Evolutionary conservation across 2,888 invertebrate genomes (phyloP), one percentile per base, ranked within the genome.

Genomic region (Leucophenga maculata): DNA sequence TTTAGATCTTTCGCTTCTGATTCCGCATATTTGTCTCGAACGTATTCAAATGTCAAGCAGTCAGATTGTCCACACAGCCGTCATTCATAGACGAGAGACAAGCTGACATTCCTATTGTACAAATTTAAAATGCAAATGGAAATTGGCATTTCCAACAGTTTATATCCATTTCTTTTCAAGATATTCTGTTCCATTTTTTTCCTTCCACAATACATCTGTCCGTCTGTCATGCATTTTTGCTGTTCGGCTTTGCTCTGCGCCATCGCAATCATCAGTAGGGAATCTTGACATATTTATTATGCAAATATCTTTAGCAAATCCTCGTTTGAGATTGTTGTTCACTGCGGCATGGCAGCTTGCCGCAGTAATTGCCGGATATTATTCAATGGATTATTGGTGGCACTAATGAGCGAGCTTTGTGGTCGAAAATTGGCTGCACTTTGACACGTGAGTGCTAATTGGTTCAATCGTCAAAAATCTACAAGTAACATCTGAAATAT

Each of bases 271-370:
- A 67, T 64, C 67, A 64, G 59, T 65, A 71, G 64, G 72, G 69
- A 69, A 73, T 75, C 73, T 72, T 74, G 76, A 75, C 77, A 80
- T 74, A 78, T 80, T 80, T 82, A 80, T 82, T 81, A 81, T 81
- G 80, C 75, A 81, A 81, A 81, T 81, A 82, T 79, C 77, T 74
- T 77, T 73, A 76, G 73, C 72, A 76, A 77, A 77, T 77, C 74
- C 82, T 67, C 75, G 73, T 75, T 39, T 48, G n/a, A 48, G 46
- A 64, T 64, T 64, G 46, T 46, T 26, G 14, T 22, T 64, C 48
- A 64, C 46, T 64, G 62, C 18, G 22, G 39, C 1, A 39, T 39
- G 8, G 46, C 22, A 46, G 62, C 18, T 46, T 64, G 44, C 32
- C 48, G 20, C 13, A 6, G 22, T 64, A 64, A 64, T 46, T 64